Percentiles rank a stretch among this genome's conserved stretches.
Conservation (phyloP, 2,113 vertebrate genomes). For the Stictonetta naevosa region DNA sequence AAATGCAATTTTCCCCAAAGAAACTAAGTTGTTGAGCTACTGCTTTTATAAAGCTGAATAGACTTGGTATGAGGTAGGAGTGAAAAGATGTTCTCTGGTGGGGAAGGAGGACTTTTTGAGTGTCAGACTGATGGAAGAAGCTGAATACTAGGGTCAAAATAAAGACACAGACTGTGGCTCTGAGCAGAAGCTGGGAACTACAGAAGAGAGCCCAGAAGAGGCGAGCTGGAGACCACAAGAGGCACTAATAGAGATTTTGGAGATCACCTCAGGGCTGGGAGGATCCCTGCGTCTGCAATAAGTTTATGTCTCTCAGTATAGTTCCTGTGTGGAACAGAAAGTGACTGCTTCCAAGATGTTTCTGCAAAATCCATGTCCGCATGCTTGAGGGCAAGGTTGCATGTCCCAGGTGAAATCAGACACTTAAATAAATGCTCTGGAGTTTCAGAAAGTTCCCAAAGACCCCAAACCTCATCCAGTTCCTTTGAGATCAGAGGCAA, state of each 20-base stretch:
- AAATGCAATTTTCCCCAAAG: neutral
- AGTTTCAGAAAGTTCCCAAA: neutral
- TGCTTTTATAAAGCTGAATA: neutral
- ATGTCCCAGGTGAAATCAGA: neutral
- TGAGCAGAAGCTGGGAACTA: neutral
- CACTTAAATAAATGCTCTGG: no score
- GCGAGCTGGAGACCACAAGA: neutral
- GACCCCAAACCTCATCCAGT: neutral
- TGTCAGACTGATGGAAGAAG: neutral
- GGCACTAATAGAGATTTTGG: neutral
- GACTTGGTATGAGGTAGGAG: neutral
- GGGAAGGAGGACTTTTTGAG: neutral
- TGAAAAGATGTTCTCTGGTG: neutral
- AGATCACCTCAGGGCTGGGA: neutral
- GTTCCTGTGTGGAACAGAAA: neutral
- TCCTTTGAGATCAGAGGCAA: neutral
- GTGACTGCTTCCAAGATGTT: neutral
- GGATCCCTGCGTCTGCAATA: neutral
- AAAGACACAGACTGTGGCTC: rapidly evolving
- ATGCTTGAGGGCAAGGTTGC: neutral
- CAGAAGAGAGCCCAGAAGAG: neutral
- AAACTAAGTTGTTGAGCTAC: neutral
- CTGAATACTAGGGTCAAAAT: neutral
- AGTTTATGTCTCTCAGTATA: neutral
- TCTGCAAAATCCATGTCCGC: neutral